Evolutionary conservation across 2,113 vertebrate genomes (phyloP).

Genomic region (Entelurus aequoreus): DNA sequence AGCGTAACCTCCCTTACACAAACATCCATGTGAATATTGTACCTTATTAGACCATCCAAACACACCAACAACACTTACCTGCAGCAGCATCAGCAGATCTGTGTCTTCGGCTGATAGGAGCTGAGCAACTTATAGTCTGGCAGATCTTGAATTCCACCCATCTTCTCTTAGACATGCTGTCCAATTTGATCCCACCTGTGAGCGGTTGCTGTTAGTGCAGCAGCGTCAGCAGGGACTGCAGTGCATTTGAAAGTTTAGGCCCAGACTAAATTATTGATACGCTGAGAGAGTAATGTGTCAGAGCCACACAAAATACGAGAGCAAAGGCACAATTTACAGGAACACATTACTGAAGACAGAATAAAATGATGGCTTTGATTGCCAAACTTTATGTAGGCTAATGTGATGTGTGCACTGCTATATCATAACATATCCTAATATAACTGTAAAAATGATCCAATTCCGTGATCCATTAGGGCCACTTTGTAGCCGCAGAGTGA

Average conservation of each 20-base stretch:
- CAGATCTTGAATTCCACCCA: conserved; percentile 80
- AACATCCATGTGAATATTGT: no score
- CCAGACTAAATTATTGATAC: conserved; percentile 84
- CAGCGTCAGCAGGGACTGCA: conserved; percentile 29
- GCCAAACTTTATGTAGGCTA: no score
- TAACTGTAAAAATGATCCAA: no score
- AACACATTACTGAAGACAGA: no score
- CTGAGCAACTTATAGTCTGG: conserved; percentile 80
- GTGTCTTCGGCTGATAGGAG: conserved; percentile 67
- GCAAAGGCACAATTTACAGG: no score
- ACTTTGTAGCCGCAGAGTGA: no score
- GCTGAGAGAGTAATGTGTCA: conserved; percentile 68
- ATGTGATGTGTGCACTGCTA: no score
- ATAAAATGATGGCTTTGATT: no score
- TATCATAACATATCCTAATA: no score
- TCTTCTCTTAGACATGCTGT: conserved; percentile 80
- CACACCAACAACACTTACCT: conserved; percentile 50
- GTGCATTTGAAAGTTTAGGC: conserved; percentile 63
- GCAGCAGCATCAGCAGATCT: conserved; percentile 44
- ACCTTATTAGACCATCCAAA: background rate
- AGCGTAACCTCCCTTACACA: no score
- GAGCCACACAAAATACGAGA: conserved; percentile 27
- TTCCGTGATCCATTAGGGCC: no score
- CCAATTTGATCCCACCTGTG: conserved; percentile 23
- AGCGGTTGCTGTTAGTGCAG: conserved; percentile 11